Percentiles rank a stretch among this genome's conserved stretches.
These are phyloP conservation scores for Scolopax bukidnonensis DNA, from an alignment of 2,797 vertebrate genomes.

Conservation along the genomic window DNA sequence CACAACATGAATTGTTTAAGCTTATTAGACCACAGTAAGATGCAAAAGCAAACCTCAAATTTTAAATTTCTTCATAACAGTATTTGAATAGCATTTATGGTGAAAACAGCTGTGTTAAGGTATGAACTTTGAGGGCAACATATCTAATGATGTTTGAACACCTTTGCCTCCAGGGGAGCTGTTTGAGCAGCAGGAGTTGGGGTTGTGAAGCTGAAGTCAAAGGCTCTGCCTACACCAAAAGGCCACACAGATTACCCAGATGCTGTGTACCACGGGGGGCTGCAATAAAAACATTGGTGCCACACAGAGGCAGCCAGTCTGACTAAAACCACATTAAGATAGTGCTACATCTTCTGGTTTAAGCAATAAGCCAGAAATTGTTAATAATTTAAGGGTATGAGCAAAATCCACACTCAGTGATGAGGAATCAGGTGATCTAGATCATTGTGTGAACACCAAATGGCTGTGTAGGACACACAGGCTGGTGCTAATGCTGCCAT, in stretches of 20 bases:
- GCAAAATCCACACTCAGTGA: not conserved
- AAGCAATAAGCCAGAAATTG: not conserved
- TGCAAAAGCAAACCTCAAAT: not conserved
- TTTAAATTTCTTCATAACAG: not conserved
- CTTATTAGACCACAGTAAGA: not conserved
- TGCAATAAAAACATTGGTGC: not conserved
- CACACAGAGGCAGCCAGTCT: not conserved
- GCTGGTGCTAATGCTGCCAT: not conserved
- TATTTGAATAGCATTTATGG: not conserved
- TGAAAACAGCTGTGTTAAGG: not conserved
- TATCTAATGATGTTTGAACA: not conserved
- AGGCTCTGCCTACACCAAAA: not conserved
- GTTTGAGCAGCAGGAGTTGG: not conserved
- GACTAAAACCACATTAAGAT: not conserved
- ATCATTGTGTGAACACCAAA: not conserved
- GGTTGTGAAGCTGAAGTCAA: not conserved
- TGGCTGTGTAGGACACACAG: fast-evolving
- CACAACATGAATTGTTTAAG: not conserved
- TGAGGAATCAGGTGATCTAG: not conserved
- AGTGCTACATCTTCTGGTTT: too few relatives aligned
- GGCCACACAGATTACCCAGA: not conserved
- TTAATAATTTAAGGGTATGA: not conserved
- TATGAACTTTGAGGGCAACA: not conserved
- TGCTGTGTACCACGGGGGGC: not conserved
- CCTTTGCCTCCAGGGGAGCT: not conserved